phyloP scores from a whole-genome alignment of 2,113 vertebrate genomes.

The Callipepla californica region DNA sequence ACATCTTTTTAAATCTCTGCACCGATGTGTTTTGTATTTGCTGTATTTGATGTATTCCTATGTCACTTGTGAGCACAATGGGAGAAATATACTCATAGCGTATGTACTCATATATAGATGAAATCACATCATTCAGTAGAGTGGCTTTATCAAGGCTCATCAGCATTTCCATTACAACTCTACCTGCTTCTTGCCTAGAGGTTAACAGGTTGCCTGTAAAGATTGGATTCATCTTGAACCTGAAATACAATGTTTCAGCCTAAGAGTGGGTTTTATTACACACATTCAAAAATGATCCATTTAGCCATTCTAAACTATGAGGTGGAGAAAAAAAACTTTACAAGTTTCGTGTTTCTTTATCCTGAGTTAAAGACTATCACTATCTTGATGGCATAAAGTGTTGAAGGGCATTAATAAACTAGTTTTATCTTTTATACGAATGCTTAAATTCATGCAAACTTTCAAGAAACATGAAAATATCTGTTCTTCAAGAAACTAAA shows the following conservation, averaged over 20 bases:
- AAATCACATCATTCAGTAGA: not conserved
- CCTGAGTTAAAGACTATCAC: not conserved
- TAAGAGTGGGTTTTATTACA: not conserved
- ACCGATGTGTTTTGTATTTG: not conserved
- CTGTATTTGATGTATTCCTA: not conserved
- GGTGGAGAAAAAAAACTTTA: not conserved
- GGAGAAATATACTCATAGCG: not conserved
- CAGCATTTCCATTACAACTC: slow-evolving; percentile 36
- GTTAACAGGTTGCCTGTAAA: slow-evolving; percentile 23
- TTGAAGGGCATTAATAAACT: not conserved
- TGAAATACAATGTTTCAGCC: slow-evolving; percentile 2
- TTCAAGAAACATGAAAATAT: not conserved
- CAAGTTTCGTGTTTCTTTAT: not conserved
- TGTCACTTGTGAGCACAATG: not conserved
- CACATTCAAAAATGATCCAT: slow-evolving; percentile 1
- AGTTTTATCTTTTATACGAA: not conserved
- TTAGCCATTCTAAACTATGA: not conserved
- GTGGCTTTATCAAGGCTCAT: slow-evolving; percentile 25
- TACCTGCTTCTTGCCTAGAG: not conserved
- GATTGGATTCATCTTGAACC: slow-evolving; percentile 9
- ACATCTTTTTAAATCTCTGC: not conserved
- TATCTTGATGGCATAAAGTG: not conserved
- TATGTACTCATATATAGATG: not conserved
- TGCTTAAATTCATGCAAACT: not conserved
- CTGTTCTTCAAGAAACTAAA: not conserved